Conservation (phyloP, 2,888 invertebrate species). For the Mythimna albipuncta region DNA sequence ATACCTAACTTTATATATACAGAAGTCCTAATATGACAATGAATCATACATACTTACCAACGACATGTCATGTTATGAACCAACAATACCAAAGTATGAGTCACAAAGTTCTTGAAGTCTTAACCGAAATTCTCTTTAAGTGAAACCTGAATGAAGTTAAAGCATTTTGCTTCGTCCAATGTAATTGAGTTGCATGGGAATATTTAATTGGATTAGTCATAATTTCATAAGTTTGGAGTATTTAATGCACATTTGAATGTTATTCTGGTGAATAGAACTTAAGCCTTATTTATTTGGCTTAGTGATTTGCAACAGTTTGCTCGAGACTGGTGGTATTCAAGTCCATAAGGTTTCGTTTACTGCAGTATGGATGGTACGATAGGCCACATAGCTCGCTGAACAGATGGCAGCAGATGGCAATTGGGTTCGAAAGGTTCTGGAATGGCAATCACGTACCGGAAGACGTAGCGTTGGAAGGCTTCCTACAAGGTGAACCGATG, state of each 20-base stretch:
- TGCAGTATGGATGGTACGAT: too few relatives aligned
- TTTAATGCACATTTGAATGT: slow-evolving; percentile 1
- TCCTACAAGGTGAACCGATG: too few relatives aligned
- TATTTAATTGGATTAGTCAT: slow-evolving; percentile 49
- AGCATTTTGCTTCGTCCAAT: slow-evolving; percentile 33
- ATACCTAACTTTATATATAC: slow-evolving; percentile 26
- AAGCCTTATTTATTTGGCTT: background rate
- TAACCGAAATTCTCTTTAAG: slow-evolving; percentile 60
- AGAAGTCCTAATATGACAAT: slow-evolving; percentile 45
- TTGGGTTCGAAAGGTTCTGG: too few relatives aligned
- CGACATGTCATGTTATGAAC: slow-evolving; percentile 52
- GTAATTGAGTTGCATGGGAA: slow-evolving; percentile 55
- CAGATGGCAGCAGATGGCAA: too few relatives aligned
- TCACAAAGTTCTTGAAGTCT: slow-evolving; percentile 60
- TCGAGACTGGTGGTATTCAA: too few relatives aligned
- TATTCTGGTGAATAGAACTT: background rate
- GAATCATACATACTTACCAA: slow-evolving; percentile 58
- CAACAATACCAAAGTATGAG: slow-evolving; percentile 60
- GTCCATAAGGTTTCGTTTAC: too few relatives aligned
- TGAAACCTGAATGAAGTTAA: slow-evolving; percentile 26
- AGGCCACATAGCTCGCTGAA: too few relatives aligned
- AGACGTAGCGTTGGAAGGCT: too few relatives aligned
- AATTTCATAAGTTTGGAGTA: slow-evolving; percentile 7
- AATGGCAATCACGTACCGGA: too few relatives aligned
- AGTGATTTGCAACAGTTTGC: too few relatives aligned